Evolutionary conservation across 2,888 invertebrate genomes (phyloP).

Genomic region (Amblyteles armatorius): DNA sequence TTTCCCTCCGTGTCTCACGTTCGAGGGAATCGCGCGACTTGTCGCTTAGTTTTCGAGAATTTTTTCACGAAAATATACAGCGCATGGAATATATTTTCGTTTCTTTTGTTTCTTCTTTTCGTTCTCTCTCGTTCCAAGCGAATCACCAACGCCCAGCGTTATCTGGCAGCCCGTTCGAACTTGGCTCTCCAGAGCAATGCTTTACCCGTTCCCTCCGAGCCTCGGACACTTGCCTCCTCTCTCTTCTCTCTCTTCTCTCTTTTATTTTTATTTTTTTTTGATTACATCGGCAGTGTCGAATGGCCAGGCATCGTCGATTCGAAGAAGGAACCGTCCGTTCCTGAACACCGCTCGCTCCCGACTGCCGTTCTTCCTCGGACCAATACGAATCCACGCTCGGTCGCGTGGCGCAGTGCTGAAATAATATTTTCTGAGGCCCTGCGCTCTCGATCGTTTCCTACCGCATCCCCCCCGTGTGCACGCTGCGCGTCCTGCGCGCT

Average conservation of each 20-base stretch:
- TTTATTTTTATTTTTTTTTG: conserved; percentile 4
- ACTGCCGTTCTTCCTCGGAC: conserved; percentile 59
- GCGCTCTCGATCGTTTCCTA: background rate
- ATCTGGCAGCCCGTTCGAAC: background rate
- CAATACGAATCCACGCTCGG: conserved; percentile 53
- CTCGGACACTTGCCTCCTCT: conserved; percentile 4
- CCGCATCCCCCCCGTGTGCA: too few species aligned
- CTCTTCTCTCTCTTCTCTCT: conserved; percentile 11
- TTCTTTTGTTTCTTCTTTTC: background rate
- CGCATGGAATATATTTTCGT: background rate
- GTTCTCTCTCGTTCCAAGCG: background rate
- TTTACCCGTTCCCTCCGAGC: background rate
- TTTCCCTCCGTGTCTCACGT: too few species aligned
- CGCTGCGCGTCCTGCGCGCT: background rate
- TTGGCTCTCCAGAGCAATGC: background rate
- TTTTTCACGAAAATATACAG: background rate
- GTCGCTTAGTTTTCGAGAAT: background rate
- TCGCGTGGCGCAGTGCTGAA: conserved; percentile 63
- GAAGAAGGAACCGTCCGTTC: conserved; percentile 54
- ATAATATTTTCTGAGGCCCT: background rate
- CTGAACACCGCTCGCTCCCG: conserved; percentile 57
- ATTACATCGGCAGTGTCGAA: conserved; percentile 22
- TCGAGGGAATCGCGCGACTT: background rate
- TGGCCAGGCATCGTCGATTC: conserved; percentile 22
- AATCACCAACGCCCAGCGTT: conserved; percentile 48